These are phyloP conservation scores for Dolichallabes microphthalmus DNA, from an alignment of 2,113 vertebrate species.

Conservation along the genomic window DNA sequence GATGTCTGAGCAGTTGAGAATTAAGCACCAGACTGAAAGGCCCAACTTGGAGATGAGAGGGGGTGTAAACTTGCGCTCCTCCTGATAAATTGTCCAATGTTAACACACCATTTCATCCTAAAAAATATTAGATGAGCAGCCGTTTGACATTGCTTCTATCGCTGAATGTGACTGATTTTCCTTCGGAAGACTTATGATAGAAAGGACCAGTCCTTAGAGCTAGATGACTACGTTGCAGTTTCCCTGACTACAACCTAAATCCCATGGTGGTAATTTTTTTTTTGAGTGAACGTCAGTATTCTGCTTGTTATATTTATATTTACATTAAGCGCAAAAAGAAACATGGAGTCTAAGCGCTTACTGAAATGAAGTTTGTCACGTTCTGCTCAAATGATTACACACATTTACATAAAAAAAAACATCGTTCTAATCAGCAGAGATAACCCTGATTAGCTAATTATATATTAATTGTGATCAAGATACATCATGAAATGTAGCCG, in stretches of 20 bases:
- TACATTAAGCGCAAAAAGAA: background rate
- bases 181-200: background rate
- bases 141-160: background rate
- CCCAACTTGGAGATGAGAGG: too few species aligned
- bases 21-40: too few species aligned
- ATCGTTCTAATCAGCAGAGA: background rate
- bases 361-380: background rate
- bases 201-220: background rate
- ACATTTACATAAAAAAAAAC: background rate
- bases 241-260: background rate
- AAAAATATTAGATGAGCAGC: background rate
- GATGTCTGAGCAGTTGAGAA: too few species aligned
- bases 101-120: background rate
- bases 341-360: background rate
- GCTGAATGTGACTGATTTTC: background rate
- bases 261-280: background rate
- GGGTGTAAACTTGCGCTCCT: too few species aligned
- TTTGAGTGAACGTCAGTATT: background rate
- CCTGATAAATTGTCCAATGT: too few species aligned
- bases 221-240: background rate
- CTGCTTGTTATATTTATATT: background rate
- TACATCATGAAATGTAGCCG: background rate
- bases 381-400: background rate
- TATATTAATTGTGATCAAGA: background rate
- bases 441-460: background rate